phyloP scores from a whole-genome alignment of 1,140 invertebrate genomes.

The Triops longicaudatus region DNA sequence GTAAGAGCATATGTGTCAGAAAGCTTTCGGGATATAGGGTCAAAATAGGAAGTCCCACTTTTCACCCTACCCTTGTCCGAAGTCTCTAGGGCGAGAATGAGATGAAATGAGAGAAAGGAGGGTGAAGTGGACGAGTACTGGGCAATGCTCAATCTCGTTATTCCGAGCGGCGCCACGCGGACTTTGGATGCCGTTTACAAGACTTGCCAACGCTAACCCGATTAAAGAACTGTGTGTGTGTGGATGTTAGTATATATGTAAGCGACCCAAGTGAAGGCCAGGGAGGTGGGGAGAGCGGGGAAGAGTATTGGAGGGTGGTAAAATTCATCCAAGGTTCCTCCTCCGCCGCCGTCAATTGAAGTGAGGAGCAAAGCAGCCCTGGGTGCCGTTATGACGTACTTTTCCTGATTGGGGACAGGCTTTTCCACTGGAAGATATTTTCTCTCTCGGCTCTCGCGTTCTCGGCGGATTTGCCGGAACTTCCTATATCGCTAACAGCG shows the following conservation, averaged over 20 bases:
- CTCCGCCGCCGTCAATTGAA: neutral
- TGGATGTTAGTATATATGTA: neutral
- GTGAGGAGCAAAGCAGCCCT: constrained; percentile 13
- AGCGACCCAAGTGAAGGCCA: neutral
- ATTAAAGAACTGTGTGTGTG: constrained; percentile 12
- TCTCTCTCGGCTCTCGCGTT: neutral
- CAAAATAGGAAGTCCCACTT: neutral
- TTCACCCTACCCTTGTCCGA: neutral
- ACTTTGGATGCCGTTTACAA: constrained; percentile 11
- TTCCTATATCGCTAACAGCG: neutral
- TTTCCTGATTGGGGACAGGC: constrained; percentile 1
- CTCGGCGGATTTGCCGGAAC: too few species aligned
- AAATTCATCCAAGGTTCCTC: neutral
- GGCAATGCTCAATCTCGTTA: constrained; percentile 11
- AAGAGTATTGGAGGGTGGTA: neutral
- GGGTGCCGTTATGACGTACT: constrained; percentile 14
- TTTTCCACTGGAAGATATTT: constrained; percentile 7
- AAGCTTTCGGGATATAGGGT: constrained; percentile 9
- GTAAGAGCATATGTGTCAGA: constrained; percentile 15
- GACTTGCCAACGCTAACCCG: constrained; percentile 13
- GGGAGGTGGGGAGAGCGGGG: neutral
- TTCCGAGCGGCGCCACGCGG: constrained; percentile 8
- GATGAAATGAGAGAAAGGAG: neutral
- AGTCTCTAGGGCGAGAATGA: neutral
- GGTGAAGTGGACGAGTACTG: neutral